These are phyloP conservation scores for Bombus sibiricus DNA, from an alignment of 1,140 invertebrate species.

Conservation along the genomic window DNA sequence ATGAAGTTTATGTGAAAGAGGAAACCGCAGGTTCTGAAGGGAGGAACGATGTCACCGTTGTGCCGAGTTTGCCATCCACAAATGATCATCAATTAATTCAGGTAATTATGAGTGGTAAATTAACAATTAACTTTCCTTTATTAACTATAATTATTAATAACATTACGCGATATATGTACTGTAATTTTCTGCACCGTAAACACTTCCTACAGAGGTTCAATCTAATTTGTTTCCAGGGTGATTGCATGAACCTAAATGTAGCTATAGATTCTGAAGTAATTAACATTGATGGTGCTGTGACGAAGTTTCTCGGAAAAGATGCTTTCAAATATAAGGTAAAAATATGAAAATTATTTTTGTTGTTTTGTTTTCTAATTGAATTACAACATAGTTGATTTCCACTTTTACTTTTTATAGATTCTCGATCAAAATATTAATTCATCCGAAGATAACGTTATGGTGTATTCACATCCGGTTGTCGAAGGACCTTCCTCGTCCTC, in stretches of 20 bases:
- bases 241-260: constrained; percentile 66
- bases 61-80: constrained; percentile 52
- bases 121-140: neutral
- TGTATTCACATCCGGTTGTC: constrained; percentile 67
- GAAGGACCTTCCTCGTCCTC: constrained; percentile 56
- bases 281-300: constrained; percentile 61
- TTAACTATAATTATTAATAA: neutral
- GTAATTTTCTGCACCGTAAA: neutral
- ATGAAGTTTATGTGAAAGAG: constrained; percentile 77
- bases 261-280: constrained; percentile 67
- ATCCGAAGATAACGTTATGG: constrained; percentile 66
- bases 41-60: constrained; percentile 46
- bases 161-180: neutral
- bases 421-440: constrained; percentile 57
- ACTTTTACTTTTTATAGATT: constrained; percentile 38
- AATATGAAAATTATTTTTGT: neutral
- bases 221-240: constrained; percentile 52
- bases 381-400: neutral
- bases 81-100: constrained; percentile 68
- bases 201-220: neutral
- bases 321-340: constrained; percentile 65
- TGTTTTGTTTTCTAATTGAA: neutral
- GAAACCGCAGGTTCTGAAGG: constrained; percentile 54
- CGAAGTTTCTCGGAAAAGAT: constrained; percentile 71
- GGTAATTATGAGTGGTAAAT: constrained; percentile 61